Percentiles rank a stretch among this genome's conserved stretches.
Conservation (phyloP, 2,888 invertebrate genomes). For the Lycocerus yunnanus region DNA sequence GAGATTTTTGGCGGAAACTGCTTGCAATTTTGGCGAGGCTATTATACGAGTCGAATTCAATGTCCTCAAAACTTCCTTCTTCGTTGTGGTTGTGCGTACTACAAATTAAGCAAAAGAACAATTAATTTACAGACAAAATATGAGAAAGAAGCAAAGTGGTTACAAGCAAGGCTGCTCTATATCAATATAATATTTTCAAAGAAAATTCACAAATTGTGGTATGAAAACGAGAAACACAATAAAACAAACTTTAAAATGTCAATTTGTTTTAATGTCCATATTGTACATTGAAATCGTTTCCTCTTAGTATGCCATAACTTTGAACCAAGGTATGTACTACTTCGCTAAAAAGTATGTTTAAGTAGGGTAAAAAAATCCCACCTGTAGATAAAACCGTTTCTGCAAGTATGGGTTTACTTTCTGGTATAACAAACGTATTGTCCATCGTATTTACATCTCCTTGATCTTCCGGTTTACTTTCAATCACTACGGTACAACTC, state of each 20-base stretch:
- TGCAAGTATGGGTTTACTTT: background rate
- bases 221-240: background rate
- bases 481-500: background rate
- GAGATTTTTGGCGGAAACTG: background rate
- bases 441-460: background rate
- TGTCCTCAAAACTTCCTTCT: background rate
- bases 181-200: no score
- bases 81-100: background rate
- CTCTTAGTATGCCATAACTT: background rate
- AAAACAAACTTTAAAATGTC: background rate
- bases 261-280: background rate
- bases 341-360: background rate
- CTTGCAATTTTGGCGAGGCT: background rate
- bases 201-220: background rate
- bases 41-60: background rate
- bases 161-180: background rate
- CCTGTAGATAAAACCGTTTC: background rate
- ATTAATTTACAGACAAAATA: background rate
- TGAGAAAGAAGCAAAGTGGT: background rate
- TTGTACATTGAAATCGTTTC: background rate
- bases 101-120: background rate
- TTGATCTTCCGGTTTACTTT: background rate
- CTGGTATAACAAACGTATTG: background rate
- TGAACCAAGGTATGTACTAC: background rate
- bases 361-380: slow-evolving; percentile 1